These are phyloP conservation scores for Kryptolebias ocellatus DNA, from an alignment of 2,797 vertebrate genomes.

Conservation along the genomic window DNA sequence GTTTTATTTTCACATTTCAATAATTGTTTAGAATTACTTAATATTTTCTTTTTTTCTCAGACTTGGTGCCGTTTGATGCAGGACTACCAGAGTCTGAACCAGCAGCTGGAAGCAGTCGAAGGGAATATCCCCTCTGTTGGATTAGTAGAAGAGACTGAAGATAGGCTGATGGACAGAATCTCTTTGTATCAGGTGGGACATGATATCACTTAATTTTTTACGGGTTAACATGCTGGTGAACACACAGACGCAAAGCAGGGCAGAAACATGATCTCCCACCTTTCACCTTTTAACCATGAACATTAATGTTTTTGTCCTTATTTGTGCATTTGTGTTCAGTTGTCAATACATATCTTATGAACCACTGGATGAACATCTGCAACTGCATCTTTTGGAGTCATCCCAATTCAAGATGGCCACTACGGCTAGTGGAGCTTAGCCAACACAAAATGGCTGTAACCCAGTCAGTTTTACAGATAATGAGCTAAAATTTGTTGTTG, in stretches of 20 bases:
- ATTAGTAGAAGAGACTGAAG: constrained; percentile 93
- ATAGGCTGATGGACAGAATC: constrained; percentile 88
- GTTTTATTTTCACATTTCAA: not conserved
- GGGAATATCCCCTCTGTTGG: constrained; percentile 85
- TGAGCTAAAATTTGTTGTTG: too few relatives aligned
- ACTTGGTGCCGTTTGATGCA: constrained; percentile 85
- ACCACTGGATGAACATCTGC: too few relatives aligned
- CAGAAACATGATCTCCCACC: not conserved
- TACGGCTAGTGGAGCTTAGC: too few relatives aligned
- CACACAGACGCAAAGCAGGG: too few relatives aligned
- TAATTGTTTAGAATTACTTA: not conserved
- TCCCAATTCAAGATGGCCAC: too few relatives aligned
- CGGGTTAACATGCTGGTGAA: not conserved
- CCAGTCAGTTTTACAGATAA: too few relatives aligned
- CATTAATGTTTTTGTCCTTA: too few relatives aligned
- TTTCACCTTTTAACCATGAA: too few relatives aligned
- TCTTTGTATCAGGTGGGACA: constrained; percentile 88
- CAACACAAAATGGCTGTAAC: too few relatives aligned
- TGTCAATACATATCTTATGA: too few relatives aligned
- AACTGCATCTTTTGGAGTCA: too few relatives aligned
- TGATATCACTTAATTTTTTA: not conserved
- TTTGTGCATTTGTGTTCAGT: too few relatives aligned
- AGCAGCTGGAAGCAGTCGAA: constrained; percentile 89
- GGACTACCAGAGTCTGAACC: constrained; percentile 85
- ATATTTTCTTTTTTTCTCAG: constrained; percentile 31